Percentiles rank a stretch among this genome's conserved stretches.
Evolutionary conservation across 2,113 vertebrate genomes (phyloP).

Genomic region (Amphiprion ocellaris): DNA sequence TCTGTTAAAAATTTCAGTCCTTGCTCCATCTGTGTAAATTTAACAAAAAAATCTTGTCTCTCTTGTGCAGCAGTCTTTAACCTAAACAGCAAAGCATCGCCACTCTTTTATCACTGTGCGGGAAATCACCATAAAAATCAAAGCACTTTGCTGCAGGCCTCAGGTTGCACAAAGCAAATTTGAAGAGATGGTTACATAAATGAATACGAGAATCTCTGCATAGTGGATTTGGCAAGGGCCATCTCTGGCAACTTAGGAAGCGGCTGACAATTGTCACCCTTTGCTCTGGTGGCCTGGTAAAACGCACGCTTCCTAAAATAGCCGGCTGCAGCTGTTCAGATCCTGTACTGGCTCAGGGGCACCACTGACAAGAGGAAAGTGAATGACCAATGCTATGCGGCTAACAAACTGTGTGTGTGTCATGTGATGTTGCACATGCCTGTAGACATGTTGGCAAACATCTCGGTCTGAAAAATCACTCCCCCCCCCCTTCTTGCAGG

Average conservation of each 20-base stretch:
- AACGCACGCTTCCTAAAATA: constrained; percentile 79
- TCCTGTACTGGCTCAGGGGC: constrained; percentile 70
- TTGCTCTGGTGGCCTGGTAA: constrained; percentile 64
- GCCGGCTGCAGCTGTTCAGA: constrained; percentile 80
- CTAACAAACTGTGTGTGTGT: constrained; percentile 8
- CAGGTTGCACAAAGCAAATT: constrained; percentile 6
- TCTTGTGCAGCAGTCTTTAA: constrained; percentile 18
- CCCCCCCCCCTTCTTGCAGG: constrained; percentile 7
- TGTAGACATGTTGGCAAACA: constrained; percentile 20
- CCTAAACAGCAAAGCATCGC: neutral
- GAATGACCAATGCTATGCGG: constrained; percentile 40
- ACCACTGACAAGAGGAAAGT: constrained; percentile 45
- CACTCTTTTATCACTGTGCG: too few relatives aligned
- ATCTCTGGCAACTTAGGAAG: constrained; percentile 43
- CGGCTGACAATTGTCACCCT: constrained; percentile 64
- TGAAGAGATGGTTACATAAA: constrained; percentile 6
- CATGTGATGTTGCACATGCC: constrained; percentile 44
- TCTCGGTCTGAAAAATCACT: neutral
- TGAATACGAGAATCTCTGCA: constrained; percentile 5
- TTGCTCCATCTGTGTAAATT: constrained; percentile 48
- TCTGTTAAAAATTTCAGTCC: constrained; percentile 26
- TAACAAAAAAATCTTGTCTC: neutral
- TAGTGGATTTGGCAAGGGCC: constrained; percentile 14
- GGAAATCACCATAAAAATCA: neutral
- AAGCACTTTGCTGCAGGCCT: neutral